Evolutionary conservation across 2,797 vertebrate genomes (phyloP).

Genomic region (Poecilia wingei): DNA sequence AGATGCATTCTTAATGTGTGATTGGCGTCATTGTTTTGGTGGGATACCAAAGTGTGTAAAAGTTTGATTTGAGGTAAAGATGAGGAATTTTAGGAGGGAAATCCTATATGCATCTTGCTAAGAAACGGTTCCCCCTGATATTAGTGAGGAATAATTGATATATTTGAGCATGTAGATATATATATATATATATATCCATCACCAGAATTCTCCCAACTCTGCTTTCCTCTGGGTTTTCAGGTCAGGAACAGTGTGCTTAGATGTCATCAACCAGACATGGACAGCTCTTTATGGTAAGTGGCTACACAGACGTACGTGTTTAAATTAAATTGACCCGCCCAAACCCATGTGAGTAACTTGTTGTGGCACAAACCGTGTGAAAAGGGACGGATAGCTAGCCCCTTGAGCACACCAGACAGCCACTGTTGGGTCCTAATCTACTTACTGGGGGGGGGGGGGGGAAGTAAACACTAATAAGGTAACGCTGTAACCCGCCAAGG

Average conservation of each 20-base stretch:
- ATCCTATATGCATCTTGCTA: not conserved
- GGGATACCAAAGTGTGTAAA: not conserved
- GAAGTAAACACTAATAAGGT: constrained; percentile 71
- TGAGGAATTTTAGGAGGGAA: too few relatives aligned
- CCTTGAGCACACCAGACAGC: constrained; percentile 24
- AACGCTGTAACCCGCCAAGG: constrained; percentile 69
- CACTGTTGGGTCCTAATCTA: constrained; percentile 64
- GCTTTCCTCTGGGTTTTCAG: constrained; percentile 70
- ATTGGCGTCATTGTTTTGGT: not conserved
- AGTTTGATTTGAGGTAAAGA: not conserved
- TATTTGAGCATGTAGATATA: not conserved
- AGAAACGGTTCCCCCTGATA: not conserved
- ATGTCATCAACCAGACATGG: constrained; percentile 99
- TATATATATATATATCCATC: not conserved
- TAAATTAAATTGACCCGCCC: constrained; percentile 40
- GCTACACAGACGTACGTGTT: not conserved
- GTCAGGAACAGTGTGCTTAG: constrained; percentile 98
- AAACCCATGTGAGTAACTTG: constrained; percentile 33
- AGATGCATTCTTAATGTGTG: not conserved
- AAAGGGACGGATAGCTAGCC: not conserved
- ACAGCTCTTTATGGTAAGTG: constrained; percentile 93
- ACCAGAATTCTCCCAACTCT: not conserved
- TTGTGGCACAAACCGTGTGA: constrained; percentile 28
- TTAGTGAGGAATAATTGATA: not conserved
- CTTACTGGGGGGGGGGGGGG: constrained; percentile 61